Conservation (phyloP, 2,113 vertebrate genomes). For the Acanthochromis polyacanthus region DNA sequence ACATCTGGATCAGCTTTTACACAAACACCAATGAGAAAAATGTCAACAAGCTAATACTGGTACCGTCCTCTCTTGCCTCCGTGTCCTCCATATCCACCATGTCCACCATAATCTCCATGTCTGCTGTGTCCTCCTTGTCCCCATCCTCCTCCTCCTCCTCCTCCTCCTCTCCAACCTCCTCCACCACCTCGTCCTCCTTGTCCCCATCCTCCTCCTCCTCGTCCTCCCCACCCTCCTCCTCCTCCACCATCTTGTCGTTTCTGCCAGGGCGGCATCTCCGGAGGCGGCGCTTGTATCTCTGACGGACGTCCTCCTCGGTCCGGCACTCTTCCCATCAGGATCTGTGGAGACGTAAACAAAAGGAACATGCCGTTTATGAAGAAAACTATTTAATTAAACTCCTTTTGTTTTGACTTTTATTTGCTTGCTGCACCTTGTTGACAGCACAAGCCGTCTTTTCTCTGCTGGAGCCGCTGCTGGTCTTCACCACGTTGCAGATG, state of each 20-base stretch:
- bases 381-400: background rate
- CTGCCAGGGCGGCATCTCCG: conserved; percentile 96
- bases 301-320: conserved; percentile 94
- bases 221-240: conserved; percentile 66
- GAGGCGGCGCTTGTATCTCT: conserved; percentile 92
- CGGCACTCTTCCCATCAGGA: conserved; percentile 96
- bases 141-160: conserved; percentile 48
- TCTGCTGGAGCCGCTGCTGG: conserved; percentile 91
- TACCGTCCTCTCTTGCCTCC: conserved; percentile 76
- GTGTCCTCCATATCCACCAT: conserved; percentile 61
- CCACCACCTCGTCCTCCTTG: conserved; percentile 49
- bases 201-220: conserved; percentile 47
- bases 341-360: conserved; percentile 73
- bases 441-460: conserved; percentile 91
- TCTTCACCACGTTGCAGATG: conserved; percentile 92
- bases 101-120: conserved; percentile 78
- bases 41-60: conserved; percentile 49
- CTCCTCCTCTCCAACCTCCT: conserved; percentile 45
- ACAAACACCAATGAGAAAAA: conserved; percentile 3
- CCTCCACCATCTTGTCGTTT: conserved; percentile 91
- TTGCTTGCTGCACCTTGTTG: conserved; percentile 89
- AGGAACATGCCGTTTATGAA: background rate
- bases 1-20: background rate
- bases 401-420: rapidly evolving
- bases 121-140: conserved; percentile 42